Evolutionary conservation across 2,888 invertebrate genomes (phyloP).

Genomic region (Rhagonycha lutea): DNA sequence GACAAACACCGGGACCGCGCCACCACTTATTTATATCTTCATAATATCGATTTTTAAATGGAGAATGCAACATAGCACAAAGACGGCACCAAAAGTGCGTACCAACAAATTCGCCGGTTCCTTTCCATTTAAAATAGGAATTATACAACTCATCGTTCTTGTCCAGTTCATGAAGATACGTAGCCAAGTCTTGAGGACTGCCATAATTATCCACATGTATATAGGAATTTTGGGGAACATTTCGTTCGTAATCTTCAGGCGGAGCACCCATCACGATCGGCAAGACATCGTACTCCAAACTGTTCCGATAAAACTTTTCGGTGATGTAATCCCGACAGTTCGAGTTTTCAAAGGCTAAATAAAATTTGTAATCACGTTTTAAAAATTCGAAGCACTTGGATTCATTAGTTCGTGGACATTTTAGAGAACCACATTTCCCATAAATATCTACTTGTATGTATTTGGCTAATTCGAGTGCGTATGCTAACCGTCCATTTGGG

Average conservation of each 20-base stretch:
- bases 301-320: constrained; percentile 96
- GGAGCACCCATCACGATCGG: constrained; percentile 97
- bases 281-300: constrained; percentile 81
- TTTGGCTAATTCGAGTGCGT: constrained; percentile 83
- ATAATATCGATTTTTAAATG: constrained; percentile 63
- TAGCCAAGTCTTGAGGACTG: constrained; percentile 83
- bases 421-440: constrained; percentile 84
- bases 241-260: constrained; percentile 86
- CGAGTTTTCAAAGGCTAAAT: constrained; percentile 95
- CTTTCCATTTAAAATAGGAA: no score
- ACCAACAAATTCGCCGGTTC: constrained; percentile 95
- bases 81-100: constrained; percentile 93
- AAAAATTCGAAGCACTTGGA: constrained; percentile 89
- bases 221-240: constrained; percentile 88
- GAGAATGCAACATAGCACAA: constrained; percentile 82
- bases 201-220: constrained; percentile 96
- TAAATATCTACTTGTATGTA: constrained; percentile 85
- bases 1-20: constrained; percentile 80
- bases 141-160: constrained; percentile 89
- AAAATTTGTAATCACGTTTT: constrained; percentile 93
- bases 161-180: constrained; percentile 83
- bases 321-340: constrained; percentile 96
- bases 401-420: constrained; percentile 77
- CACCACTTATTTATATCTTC: constrained; percentile 92
- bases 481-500: constrained; percentile 84